These are phyloP conservation scores for Tolypeutes matacus DNA, from an alignment of 2,797 vertebrate species.

Conservation along the genomic window DNA sequence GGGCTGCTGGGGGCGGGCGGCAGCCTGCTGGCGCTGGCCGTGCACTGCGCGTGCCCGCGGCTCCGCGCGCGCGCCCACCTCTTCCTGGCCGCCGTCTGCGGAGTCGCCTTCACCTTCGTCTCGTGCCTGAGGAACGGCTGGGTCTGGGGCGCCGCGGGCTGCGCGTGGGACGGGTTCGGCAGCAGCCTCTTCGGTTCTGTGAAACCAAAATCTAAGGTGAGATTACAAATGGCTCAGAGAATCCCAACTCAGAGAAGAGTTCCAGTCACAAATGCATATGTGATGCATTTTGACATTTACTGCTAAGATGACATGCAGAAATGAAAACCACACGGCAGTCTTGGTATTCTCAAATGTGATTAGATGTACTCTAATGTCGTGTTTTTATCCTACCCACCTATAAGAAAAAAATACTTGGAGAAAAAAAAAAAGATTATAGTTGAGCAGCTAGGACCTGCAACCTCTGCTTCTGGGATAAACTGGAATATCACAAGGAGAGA, in stretches of 20 bases:
- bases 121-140: slow-evolving; percentile 93
- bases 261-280: slow-evolving; percentile 75
- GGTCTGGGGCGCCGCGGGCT: slow-evolving; percentile 93
- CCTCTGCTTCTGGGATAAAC: slow-evolving; percentile 24
- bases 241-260: slow-evolving; percentile 72
- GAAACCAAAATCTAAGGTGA: neutral
- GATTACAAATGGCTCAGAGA: slow-evolving; percentile 10
- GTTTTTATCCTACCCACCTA: slow-evolving; percentile 72
- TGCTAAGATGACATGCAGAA: slow-evolving; percentile 75
- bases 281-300: slow-evolving; percentile 73
- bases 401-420: neutral
- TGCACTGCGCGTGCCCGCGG: too few relatives aligned
- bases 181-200: slow-evolving; percentile 93
- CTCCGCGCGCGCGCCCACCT: too few relatives aligned
- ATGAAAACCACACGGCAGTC: slow-evolving; percentile 51
- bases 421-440: slow-evolving; percentile 10
- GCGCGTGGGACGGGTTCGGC: slow-evolving; percentile 96
- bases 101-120: too few relatives aligned
- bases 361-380: slow-evolving; percentile 62
- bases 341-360: slow-evolving; percentile 68
- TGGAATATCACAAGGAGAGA: slow-evolving; percentile 52
- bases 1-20: too few relatives aligned
- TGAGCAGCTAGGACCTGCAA: slow-evolving; percentile 55
- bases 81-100: too few relatives aligned
- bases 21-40: too few relatives aligned